A percentile compares a stretch with the other conserved stretches of the same genome.
These are phyloP conservation scores for Dendrolimus kikuchii DNA, from an alignment of 1,140 invertebrate genomes.

Conservation along the genomic window DNA sequence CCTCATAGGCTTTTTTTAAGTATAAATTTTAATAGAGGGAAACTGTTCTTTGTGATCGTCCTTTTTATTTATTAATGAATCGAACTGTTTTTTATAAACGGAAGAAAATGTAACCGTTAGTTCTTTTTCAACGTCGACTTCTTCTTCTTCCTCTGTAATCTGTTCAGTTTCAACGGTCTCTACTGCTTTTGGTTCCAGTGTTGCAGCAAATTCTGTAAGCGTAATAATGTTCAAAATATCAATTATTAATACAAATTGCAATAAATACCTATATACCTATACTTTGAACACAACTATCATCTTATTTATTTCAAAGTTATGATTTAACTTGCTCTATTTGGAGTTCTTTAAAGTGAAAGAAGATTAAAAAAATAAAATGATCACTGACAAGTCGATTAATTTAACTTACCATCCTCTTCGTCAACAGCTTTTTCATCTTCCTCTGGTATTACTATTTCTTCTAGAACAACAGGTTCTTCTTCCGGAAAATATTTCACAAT, in stretches of 20 bases:
- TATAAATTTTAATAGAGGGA: too few relatives aligned
- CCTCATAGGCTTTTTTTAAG: too few relatives aligned
- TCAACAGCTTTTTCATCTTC: slow-evolving; percentile 36
- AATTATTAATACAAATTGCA: too few relatives aligned
- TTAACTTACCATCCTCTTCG: slow-evolving; percentile 35
- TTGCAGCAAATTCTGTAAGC: slow-evolving; percentile 26
- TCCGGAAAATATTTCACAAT: slow-evolving; percentile 54
- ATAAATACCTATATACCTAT: too few relatives aligned
- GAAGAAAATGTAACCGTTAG: slow-evolving; percentile 32
- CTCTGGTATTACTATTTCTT: slow-evolving; percentile 53
- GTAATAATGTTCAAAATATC: too few relatives aligned
- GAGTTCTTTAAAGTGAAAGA: too few relatives aligned
- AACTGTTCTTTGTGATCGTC: too few relatives aligned
- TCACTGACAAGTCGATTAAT: slow-evolving; percentile 1
- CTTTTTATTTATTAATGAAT: not conserved
- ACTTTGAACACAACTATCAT: too few relatives aligned
- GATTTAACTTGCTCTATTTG: too few relatives aligned
- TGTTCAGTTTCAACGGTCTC: slow-evolving; percentile 23
- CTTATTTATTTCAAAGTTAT: too few relatives aligned
- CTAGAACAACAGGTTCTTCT: slow-evolving; percentile 53
- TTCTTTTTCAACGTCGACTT: slow-evolving; percentile 63
- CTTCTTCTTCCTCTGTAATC: slow-evolving; percentile 54
- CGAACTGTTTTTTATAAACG: not conserved
- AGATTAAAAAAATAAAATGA: too few relatives aligned
- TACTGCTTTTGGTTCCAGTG: slow-evolving; percentile 14